Percentiles rank a stretch among this genome's conserved stretches.
Conservation (phyloP, 2,113 vertebrate genomes). For the Serilophus lunatus region DNA sequence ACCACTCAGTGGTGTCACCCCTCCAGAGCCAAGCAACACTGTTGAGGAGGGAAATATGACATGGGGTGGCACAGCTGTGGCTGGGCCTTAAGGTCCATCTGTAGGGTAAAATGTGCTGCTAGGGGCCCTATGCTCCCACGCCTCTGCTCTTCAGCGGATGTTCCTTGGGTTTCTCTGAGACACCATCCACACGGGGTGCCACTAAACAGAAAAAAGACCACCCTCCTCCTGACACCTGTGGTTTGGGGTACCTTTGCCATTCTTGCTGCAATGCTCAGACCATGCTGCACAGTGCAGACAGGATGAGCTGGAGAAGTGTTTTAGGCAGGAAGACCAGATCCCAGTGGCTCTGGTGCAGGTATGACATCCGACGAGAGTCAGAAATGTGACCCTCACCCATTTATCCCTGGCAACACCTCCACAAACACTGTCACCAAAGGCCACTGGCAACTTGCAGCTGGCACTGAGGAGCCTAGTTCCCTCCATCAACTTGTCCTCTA, state of each 20-base stretch:
- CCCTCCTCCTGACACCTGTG: not conserved
- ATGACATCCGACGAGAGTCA: rapidly evolving
- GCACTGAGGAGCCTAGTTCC: not conserved
- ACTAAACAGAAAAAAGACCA: not conserved
- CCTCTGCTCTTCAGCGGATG: rapidly evolving
- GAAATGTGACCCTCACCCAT: not conserved
- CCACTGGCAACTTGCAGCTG: not conserved
- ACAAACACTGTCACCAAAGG: not conserved
- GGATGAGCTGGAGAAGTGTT: not conserved
- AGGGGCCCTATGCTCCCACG: rapidly evolving
- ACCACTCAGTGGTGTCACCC: not conserved
- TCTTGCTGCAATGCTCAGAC: not conserved
- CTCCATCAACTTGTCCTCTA: rapidly evolving
- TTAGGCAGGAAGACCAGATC: not conserved
- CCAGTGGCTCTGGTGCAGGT: not conserved
- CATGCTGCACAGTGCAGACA: rapidly evolving
- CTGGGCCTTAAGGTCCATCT: rapidly evolving
- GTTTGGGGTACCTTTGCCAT: not conserved
- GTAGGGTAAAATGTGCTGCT: not conserved
- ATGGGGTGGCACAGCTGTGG: not conserved
- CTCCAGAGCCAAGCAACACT: not conserved
- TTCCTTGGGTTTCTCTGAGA: not conserved
- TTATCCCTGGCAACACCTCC: not conserved
- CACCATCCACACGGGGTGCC: not conserved
- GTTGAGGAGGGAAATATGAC: not conserved